Evolutionary conservation across 2,888 invertebrate genomes (phyloP), one percentile per base, ranked within the genome.

Genomic region (Eudasyphora cyanicolor): DNA sequence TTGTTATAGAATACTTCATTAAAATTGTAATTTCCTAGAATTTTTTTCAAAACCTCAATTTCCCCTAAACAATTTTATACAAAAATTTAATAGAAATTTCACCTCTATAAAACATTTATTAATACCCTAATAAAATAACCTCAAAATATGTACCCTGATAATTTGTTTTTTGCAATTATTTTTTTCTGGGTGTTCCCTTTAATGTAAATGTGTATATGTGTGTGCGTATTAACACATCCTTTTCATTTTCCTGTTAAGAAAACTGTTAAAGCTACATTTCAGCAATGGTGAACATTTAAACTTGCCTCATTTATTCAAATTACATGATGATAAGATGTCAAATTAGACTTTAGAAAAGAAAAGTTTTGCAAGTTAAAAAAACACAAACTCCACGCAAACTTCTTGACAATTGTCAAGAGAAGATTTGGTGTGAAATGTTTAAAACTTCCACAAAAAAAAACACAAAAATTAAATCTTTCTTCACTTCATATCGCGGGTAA

Each of bases 271-370:
- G 27, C 12, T 0, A 4, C 27, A 7, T n/a, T 60, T 12, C 6
- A 21, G 8, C 19, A 32, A 67, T 42, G 42, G n/a, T 42, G 67
- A 14, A 42, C 10, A 42, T 67, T 67, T 42, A 67, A 67, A 67
- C 6, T 42, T 35, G n/a, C 14, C 38, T 67, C 67, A 67, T 67
- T 67, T 76, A 67, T 76, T 54, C 64, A 71, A 77, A 77, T 77
- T 70, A 42, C 70, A 62, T 62, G 62, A 45, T 69, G 76, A 83
- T 79, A 83, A 83, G 79, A 77, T 76, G 76, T 73, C 38, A 69
- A 77, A 80, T 74, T 74, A 21, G 12, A 71, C 29, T 78, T 78
- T 71, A 57, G 45, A 42, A 62, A 69, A 49, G 24, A 73, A 49
- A 19, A n/a, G n/a, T 14, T 54, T 24, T 24, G 12, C 24, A n/a